These are phyloP conservation scores for Cydia amplana DNA, from an alignment of 1,140 invertebrate genomes.

Conservation along the genomic window DNA sequence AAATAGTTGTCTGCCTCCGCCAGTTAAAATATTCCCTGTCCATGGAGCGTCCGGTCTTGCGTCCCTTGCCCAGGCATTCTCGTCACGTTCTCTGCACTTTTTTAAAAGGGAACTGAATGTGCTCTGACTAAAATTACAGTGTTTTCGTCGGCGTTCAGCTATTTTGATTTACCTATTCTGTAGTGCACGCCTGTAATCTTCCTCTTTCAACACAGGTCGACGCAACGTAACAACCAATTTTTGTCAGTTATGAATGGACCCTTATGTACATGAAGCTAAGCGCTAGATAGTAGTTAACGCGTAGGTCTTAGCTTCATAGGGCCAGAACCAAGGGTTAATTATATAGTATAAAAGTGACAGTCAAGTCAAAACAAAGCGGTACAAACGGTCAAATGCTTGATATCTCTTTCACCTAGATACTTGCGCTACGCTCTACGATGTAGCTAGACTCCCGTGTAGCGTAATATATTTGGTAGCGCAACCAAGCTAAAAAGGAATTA, in stretches of 20 bases:
- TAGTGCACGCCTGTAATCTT: constrained; percentile 18
- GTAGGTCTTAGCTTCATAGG: no score
- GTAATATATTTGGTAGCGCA: no score
- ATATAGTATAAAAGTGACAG: not conserved
- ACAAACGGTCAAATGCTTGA: not conserved
- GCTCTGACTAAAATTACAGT: constrained; percentile 72
- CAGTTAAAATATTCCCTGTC: constrained; percentile 64
- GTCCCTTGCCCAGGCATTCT: constrained; percentile 47
- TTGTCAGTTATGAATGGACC: no score
- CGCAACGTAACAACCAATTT: not conserved
- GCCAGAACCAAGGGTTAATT: no score
- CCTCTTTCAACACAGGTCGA: not conserved
- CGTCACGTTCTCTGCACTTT: constrained; percentile 62
- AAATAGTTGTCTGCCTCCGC: constrained; percentile 44
- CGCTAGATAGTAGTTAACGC: no score
- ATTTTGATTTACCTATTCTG: constrained; percentile 69
- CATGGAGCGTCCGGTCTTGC: constrained; percentile 51
- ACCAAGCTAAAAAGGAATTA: not conserved
- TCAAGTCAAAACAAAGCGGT: not conserved
- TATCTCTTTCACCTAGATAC: no score
- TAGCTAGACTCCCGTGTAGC: no score
- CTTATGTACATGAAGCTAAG: no score
- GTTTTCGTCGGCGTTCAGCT: constrained; percentile 57
- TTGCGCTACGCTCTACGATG: no score
- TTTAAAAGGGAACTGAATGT: constrained; percentile 61